phyloP scores from a whole-genome alignment of 1,140 invertebrate species.

The Drosophila funebris region DNA sequence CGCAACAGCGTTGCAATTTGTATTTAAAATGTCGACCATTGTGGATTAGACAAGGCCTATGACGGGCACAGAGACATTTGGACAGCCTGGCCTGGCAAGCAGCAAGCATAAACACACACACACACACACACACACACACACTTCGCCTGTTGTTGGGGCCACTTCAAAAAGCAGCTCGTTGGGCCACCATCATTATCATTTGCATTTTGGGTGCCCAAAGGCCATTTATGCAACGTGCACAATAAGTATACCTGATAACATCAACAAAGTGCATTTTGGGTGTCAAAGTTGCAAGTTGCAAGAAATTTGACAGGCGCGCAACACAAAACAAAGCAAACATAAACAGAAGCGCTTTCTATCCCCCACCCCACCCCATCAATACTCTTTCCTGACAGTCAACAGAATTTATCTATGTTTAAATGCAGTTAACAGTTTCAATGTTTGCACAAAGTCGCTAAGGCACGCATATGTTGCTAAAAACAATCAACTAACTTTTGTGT shows the following conservation, averaged over 20 bases:
- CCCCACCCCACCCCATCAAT: no score
- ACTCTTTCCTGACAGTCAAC: no score
- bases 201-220: constrained; percentile 53
- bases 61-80: not conserved
- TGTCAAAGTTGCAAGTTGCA: constrained; percentile 16
- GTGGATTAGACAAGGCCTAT: constrained; percentile 60
- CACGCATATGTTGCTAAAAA: not conserved
- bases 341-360: not conserved
- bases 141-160: not conserved
- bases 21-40: constrained; percentile 75
- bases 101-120: not conserved
- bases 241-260: constrained; percentile 33
- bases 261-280: constrained; percentile 29
- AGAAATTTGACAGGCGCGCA: constrained; percentile 21
- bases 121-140: not conserved
- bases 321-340: not conserved
- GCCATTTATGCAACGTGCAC: constrained; percentile 36
- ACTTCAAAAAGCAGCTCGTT: constrained; percentile 4
- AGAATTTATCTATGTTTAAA: no score
- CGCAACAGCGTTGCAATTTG: constrained; percentile 61
- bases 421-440: no score
- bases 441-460: no score
- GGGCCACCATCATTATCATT: constrained; percentile 69
- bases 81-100: not conserved
- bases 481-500: no score